Conservation (phyloP, 2,113 vertebrate genomes). For the Alethe diademata region DNA sequence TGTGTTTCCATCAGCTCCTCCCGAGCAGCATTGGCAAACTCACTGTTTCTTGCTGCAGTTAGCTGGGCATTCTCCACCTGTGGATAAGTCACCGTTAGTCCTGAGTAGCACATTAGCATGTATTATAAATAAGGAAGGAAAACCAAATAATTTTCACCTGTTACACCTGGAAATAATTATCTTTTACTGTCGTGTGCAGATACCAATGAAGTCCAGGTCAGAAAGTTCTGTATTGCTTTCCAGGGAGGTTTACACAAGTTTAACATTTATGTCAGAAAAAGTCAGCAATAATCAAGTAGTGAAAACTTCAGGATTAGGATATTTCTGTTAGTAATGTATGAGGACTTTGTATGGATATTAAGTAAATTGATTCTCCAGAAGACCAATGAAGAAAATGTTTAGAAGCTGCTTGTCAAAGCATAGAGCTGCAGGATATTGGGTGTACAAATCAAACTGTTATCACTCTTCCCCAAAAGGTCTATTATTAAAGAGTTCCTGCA, state of each 20-base stretch:
- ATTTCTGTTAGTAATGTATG: not conserved
- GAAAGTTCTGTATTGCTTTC: not conserved
- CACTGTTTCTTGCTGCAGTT: constrained; percentile 69
- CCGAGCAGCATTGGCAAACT: constrained; percentile 63
- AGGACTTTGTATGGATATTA: not conserved
- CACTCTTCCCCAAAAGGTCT: not conserved
- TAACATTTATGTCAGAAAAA: not conserved
- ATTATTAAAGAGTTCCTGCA: not conserved
- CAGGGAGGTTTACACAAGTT: not conserved
- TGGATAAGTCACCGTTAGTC: not conserved
- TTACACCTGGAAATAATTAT: not conserved
- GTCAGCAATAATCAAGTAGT: not conserved
- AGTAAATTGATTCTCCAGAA: not conserved
- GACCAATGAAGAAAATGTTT: not conserved
- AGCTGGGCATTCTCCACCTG: constrained; percentile 82
- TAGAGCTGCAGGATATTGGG: not conserved
- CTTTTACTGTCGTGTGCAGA: not conserved
- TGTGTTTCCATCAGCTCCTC: constrained; percentile 77
- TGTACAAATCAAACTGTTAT: not conserved
- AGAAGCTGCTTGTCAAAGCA: not conserved
- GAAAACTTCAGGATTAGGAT: not conserved
- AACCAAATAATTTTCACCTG: not conserved
- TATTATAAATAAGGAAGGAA: not conserved
- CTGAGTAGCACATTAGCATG: not conserved
- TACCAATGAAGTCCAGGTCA: not conserved